phyloP scores from a whole-genome alignment of 1,140 invertebrate genomes.

The Hyphantria cunea region DNA sequence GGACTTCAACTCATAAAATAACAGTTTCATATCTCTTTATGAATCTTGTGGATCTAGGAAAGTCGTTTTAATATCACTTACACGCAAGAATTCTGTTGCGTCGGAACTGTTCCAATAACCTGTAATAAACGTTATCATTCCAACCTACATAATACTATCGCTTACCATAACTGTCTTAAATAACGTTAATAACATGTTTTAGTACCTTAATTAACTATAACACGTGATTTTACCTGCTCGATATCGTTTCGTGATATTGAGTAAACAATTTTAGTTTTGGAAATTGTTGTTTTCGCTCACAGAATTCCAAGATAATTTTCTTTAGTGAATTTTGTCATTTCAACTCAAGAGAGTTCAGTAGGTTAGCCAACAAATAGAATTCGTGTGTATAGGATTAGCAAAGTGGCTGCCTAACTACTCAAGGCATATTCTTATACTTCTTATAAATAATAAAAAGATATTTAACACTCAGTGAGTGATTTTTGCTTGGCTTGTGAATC shows the following conservation, averaged over 20 bases:
- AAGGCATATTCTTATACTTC: too few relatives aligned
- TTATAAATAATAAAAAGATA: too few relatives aligned
- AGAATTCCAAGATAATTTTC: too few relatives aligned
- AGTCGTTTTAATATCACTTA: slow-evolving; percentile 14
- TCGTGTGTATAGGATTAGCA: too few relatives aligned
- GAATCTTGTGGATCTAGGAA: slow-evolving; percentile 1
- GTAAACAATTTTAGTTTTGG: too few relatives aligned
- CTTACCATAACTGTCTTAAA: slow-evolving; percentile 15
- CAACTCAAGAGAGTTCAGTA: too few relatives aligned
- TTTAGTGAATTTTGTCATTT: too few relatives aligned
- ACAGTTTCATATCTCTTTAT: neutral
- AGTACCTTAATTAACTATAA: slow-evolving; percentile 12
- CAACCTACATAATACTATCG: slow-evolving; percentile 7
- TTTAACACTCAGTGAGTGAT: too few relatives aligned
- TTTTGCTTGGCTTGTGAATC: too few relatives aligned
- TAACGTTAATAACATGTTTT: slow-evolving; percentile 6
- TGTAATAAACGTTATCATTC: slow-evolving; percentile 16
- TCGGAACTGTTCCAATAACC: slow-evolving; percentile 2
- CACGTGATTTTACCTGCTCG: slow-evolving; percentile 6
- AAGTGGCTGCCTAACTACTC: too few relatives aligned
- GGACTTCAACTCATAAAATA: neutral
- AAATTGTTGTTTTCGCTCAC: too few relatives aligned
- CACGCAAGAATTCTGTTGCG: slow-evolving; percentile 13
- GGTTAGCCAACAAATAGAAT: too few relatives aligned
- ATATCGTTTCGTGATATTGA: neutral